These are phyloP conservation scores for Apocrypta bakeri DNA, from an alignment of 1,140 invertebrate species.

Conservation along the genomic window DNA sequence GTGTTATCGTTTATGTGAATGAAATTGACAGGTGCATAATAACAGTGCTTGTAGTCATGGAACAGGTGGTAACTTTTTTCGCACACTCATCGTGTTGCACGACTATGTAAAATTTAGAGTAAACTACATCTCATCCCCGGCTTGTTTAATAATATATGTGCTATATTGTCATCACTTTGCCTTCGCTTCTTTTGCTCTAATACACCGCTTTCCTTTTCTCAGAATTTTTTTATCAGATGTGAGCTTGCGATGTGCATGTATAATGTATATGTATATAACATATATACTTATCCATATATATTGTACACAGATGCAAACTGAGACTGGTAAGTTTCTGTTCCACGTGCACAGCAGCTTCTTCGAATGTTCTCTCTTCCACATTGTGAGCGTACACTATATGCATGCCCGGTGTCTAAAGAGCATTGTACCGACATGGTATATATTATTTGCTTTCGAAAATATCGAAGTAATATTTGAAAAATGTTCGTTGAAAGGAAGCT, in stretches of 20 bases:
- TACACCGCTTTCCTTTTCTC: not conserved
- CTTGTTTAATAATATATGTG: slow-evolving; percentile 33
- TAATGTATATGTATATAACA: too few relatives aligned
- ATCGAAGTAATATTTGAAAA: too few relatives aligned
- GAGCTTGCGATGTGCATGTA: too few relatives aligned
- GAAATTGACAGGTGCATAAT: too few relatives aligned
- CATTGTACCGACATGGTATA: too few relatives aligned
- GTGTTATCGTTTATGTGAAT: too few relatives aligned
- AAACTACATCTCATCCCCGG: not conserved
- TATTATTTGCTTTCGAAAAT: too few relatives aligned
- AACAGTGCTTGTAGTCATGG: not conserved
- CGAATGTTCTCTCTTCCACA: not conserved
- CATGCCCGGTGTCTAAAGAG: slow-evolving; percentile 15
- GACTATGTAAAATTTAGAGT: slow-evolving; percentile 13
- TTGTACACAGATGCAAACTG: slow-evolving; percentile 16
- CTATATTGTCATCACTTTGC: slow-evolving; percentile 14
- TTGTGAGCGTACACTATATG: not conserved
- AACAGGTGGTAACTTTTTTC: not conserved
- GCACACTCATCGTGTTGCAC: not conserved
- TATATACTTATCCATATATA: not conserved
- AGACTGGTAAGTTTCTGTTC: slow-evolving; percentile 34
- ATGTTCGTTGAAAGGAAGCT: too few relatives aligned
- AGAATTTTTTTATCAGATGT: slow-evolving; percentile 25
- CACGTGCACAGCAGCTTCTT: slow-evolving; percentile 34
- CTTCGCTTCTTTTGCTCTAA: not conserved